Evolutionary conservation across 2,797 vertebrate genomes (phyloP).

Genomic region (Chrysocyon brachyurus): DNA sequence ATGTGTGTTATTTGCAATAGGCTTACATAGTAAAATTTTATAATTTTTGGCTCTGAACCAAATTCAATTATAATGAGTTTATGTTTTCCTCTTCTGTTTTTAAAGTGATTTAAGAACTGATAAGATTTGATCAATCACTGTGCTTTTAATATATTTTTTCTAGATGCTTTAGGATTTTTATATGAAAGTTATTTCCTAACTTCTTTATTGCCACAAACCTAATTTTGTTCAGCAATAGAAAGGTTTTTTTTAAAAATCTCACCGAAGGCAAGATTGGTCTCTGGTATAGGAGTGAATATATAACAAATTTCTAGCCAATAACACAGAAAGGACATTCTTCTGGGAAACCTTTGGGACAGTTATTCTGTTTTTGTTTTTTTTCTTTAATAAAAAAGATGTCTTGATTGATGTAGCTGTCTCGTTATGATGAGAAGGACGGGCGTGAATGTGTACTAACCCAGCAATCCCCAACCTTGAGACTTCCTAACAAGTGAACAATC

Average conservation of each 20-base stretch:
- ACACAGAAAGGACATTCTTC: background rate
- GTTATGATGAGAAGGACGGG: background rate
- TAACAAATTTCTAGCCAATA: background rate
- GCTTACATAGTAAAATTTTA: constrained; percentile 67
- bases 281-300: background rate
- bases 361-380: background rate
- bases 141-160: constrained; percentile 4
- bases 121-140: background rate
- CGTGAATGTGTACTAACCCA: constrained; percentile 65
- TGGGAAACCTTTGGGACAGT: background rate
- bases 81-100: constrained; percentile 51
- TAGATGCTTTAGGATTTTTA: background rate
- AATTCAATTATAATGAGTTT: constrained; percentile 70
- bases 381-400: constrained; percentile 68
- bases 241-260: background rate
- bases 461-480: background rate
- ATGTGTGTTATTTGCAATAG: constrained; percentile 71
- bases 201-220: background rate
- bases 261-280: background rate
- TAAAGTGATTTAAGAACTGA: constrained; percentile 5
- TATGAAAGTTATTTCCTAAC: background rate
- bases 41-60: constrained; percentile 65
- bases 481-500: background rate
- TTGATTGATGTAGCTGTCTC: constrained; percentile 53
- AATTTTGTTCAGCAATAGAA: background rate